Evolutionary conservation across 2,113 vertebrate genomes (phyloP).

Genomic region (Coryphaenoides rupestris): DNA sequence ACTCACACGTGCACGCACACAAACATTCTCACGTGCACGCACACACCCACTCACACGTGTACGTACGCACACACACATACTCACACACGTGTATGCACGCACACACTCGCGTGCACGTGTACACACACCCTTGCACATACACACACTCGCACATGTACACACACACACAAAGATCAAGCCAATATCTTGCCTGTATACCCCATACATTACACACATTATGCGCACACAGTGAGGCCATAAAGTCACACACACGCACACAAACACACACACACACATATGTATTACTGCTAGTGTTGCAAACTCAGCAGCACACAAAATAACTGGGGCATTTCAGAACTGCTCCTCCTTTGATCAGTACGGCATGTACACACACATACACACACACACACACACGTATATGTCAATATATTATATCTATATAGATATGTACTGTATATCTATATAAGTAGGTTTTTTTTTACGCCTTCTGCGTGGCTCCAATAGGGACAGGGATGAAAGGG

Average conservation of each 20-base stretch:
- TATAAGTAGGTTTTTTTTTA: no score
- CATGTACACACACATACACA: constrained; percentile 24
- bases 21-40: constrained; percentile 4
- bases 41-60: constrained; percentile 7
- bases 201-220: background rate
- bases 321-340: constrained; percentile 19
- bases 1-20: constrained; percentile 6
- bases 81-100: background rate
- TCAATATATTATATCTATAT: no score
- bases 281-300: constrained; percentile 33
- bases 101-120: background rate
- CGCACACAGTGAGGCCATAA: constrained; percentile 1
- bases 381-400: background rate
- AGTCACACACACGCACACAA: constrained; percentile 11
- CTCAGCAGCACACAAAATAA: constrained; percentile 45
- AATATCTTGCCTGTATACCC: no score
- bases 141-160: background rate
- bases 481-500: no score
- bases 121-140: background rate
- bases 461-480: no score
- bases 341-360: constrained; percentile 39
- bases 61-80: background rate
- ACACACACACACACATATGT: background rate
- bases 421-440: no score
- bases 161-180: background rate